Base-by-base conservation (phyloP, 2,113 vertebrate genomes). In the Butastur rufipennis region DNA sequence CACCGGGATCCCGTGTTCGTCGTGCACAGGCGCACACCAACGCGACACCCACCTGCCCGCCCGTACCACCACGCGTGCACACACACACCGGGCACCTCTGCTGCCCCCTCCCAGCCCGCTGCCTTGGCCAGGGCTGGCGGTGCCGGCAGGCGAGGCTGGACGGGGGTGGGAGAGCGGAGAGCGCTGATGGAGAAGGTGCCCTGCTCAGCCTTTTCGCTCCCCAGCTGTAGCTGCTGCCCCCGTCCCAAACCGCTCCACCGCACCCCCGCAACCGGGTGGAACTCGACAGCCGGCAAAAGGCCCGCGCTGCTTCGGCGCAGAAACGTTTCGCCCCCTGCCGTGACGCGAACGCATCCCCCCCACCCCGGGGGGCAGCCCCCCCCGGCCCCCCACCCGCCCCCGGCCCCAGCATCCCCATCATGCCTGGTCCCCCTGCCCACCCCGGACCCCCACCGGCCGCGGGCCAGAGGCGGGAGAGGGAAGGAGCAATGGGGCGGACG, bases 311-410 rank as follows among this genome's bases (percentile, higher is more conserved):
- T 38, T 34, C 1, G 11, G 42, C 27, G 36, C 59, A 32, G 25
- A 87, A 72, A 67, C 29, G 17, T 36, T 52, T 4, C 3, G 26
- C 42, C 25, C 36, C 11, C 50, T 2, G 13, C 48, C 22, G 2
- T 50, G 42, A 11, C 1, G 0, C 0, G 0, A 81, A 29, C 0
- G 2, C 10, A 6, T 55, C 36, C 31, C 50, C 50, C 50, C 31
- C 50, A 1, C 21, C 31, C 6, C 0, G 0, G 38, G 32, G 32
- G 8, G 7, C 65, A 67, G 79, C 43, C 56, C 71, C 26, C 6
- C 40, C 48, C 0, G 0, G 12, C 36, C 17, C 56, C 43, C 61
- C 65, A 12, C 27, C 3, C n/a, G n/a, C n/a, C n/a, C n/a, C n/a
- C n/a, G n/a, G n/a, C n/a, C n/a, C n/a, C n/a, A n/a, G n/a, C n/a